These are phyloP conservation scores for Drosophila pruinosa DNA, from an alignment of 1,140 invertebrate genomes.

Conservation along the genomic window DNA sequence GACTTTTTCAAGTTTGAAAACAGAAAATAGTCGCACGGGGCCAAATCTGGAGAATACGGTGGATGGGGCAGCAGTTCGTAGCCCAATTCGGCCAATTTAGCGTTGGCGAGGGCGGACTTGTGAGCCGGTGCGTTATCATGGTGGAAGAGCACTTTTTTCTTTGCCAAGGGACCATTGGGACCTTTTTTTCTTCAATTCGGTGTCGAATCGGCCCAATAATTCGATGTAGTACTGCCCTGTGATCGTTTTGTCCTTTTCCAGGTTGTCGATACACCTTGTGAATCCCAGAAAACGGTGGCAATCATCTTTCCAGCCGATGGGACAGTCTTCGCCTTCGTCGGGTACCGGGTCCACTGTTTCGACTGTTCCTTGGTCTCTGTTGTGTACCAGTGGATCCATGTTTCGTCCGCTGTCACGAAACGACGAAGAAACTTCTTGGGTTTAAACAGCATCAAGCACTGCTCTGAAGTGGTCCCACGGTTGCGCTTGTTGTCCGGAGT, in stretches of 20 bases:
- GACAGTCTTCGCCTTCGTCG: not conserved
- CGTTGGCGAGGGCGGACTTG: too few relatives aligned
- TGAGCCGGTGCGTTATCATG: too few relatives aligned
- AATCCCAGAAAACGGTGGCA: slow-evolving; percentile 13
- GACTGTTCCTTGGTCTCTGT: slow-evolving; percentile 16
- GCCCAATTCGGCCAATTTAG: too few relatives aligned
- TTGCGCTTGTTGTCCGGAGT: slow-evolving; percentile 62
- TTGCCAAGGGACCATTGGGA: not conserved
- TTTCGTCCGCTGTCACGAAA: slow-evolving; percentile 12
- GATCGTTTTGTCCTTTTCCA: slow-evolving; percentile 1
- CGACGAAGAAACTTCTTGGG: slow-evolving; percentile 10
- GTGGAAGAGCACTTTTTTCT: too few relatives aligned
- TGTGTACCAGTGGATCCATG: slow-evolving; percentile 11
- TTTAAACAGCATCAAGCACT: slow-evolving; percentile 13
- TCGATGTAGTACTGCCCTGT: not conserved
- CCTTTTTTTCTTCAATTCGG: not conserved
- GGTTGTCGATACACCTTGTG: not conserved
- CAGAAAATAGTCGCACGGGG: too few relatives aligned
- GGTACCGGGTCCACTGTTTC: not conserved
- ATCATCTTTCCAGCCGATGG: slow-evolving; percentile 8
- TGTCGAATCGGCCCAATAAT: not conserved
- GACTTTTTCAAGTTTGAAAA: too few relatives aligned
- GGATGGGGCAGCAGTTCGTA: too few relatives aligned
- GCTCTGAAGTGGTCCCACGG: slow-evolving; percentile 21
- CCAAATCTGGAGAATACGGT: too few relatives aligned